phyloP scores from a whole-genome alignment of 2,797 vertebrate genomes.

The Balearica regulorum region DNA sequence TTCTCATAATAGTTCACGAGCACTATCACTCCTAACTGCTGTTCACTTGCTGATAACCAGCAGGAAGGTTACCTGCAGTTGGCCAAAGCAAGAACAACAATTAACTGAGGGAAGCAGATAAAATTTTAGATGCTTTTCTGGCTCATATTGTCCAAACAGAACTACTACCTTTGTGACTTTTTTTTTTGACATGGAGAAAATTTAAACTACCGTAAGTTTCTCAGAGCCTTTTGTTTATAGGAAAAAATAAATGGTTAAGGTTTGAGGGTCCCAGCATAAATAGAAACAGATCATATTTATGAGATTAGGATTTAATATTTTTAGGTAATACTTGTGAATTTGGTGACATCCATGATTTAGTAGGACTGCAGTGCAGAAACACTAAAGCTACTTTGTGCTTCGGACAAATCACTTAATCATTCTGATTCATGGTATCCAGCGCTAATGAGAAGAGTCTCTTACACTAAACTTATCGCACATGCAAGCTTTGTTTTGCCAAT shows the following conservation, averaged over 20 bases:
- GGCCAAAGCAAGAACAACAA: not conserved
- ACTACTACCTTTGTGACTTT: not conserved
- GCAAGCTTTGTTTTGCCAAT: slow-evolving; percentile 7
- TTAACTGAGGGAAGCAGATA: not conserved
- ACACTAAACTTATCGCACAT: not conserved
- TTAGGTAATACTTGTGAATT: not conserved
- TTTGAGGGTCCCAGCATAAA: not conserved
- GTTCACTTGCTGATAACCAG: not conserved
- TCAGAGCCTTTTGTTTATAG: not conserved
- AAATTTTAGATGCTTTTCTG: not conserved
- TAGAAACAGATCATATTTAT: not conserved
- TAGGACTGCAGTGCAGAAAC: not conserved
- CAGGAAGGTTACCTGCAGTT: not conserved
- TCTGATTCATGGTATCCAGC: not conserved
- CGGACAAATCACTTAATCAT: not conserved
- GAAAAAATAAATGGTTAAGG: not conserved
- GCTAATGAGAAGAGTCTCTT: not conserved
- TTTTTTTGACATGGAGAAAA: not conserved
- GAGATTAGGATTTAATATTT: not conserved
- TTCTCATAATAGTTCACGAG: not conserved
- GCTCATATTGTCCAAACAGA: not conserved
- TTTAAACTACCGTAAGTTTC: not conserved
- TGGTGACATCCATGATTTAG: not conserved
- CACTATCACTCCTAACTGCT: not conserved
- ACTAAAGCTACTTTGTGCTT: not conserved